phyloP scores from a whole-genome alignment of 2,888 invertebrate species.

The Lasioglossum calceatum region DNA sequence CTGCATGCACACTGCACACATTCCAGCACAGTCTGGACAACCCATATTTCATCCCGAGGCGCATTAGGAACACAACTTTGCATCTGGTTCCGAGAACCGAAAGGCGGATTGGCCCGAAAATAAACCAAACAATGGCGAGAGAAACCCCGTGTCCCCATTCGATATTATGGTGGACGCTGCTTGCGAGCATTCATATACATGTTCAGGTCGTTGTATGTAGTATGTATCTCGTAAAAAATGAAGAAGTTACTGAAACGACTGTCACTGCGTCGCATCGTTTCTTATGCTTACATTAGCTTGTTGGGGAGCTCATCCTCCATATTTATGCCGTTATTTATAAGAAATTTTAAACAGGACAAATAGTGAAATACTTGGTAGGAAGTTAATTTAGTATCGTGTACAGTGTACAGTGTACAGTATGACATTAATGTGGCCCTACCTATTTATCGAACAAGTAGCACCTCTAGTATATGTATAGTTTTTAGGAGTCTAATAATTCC shows the following conservation, averaged over 20 bases:
- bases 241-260: not conserved
- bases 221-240: not conserved
- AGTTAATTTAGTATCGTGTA: too few relatives aligned
- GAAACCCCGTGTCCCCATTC: not conserved
- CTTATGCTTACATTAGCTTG: not conserved
- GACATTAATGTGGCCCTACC: too few relatives aligned
- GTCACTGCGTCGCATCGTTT: not conserved
- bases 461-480: too few relatives aligned
- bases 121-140: not conserved
- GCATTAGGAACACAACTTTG: not conserved
- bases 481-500: too few relatives aligned
- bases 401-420: too few relatives aligned
- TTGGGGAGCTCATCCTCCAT: not conserved
- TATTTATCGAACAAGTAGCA: too few relatives aligned
- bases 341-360: too few relatives aligned
- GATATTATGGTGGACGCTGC: not conserved
- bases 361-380: too few relatives aligned
- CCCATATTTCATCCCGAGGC: not conserved
- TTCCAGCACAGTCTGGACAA: not conserved
- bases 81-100: constrained; percentile 26
- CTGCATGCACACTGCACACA: not conserved
- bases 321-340: not conserved
- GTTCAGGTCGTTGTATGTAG: not conserved
- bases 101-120: constrained; percentile 3
- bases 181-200: not conserved